phyloP scores from a whole-genome alignment of 2,113 vertebrate species.

The Sterrhoptilus dennistouni region DNA sequence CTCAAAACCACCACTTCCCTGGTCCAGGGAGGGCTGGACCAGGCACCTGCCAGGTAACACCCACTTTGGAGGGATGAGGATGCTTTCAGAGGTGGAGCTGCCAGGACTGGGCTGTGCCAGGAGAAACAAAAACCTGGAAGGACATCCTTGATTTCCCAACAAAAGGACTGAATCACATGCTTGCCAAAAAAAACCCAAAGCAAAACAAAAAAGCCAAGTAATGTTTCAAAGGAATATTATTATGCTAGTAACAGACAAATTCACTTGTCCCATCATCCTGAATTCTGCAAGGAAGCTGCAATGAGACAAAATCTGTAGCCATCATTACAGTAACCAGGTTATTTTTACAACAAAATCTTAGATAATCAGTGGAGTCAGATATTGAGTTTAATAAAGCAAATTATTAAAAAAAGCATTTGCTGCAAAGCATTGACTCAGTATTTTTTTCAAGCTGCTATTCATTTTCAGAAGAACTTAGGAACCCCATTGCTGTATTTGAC shows the following conservation, averaged over 20 bases:
- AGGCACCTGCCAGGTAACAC: neutral
- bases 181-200: neutral
- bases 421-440: neutral
- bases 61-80: neutral
- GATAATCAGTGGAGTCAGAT: neutral
- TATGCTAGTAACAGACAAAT: neutral
- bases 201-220: neutral
- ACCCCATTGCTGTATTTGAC: neutral
- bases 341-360: neutral
- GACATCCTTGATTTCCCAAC: neutral
- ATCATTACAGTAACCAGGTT: neutral
- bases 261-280: neutral
- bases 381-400: neutral
- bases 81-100: neutral
- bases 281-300: neutral
- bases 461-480: neutral
- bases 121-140: neutral
- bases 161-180: neutral
- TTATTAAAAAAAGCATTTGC: neutral
- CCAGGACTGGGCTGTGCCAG: accelerated
- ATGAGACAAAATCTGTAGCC: neutral
- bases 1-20: too few relatives aligned
- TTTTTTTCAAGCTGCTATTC: neutral
- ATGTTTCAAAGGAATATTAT: neutral
- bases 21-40: neutral